These are phyloP conservation scores for Ranitomeya imitator DNA, from an alignment of 2,113 vertebrate genomes.

Conservation along the genomic window DNA sequence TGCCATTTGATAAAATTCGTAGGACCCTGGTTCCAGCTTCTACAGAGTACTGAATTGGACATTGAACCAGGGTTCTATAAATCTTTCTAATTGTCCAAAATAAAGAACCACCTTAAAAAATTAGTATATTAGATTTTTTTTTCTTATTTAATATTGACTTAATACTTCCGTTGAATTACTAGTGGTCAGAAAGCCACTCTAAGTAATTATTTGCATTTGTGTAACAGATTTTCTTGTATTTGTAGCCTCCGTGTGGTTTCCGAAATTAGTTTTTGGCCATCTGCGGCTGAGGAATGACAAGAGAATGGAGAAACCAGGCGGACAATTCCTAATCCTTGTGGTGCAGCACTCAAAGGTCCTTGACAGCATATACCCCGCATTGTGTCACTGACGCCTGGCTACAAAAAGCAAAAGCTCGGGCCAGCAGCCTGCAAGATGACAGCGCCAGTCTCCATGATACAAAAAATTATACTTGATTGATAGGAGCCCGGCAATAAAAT, in stretches of 20 bases:
- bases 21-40: no score
- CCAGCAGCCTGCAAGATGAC: conserved; percentile 62
- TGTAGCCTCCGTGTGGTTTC: neutral
- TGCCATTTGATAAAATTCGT: no score
- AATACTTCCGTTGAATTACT: no score
- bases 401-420: conserved; percentile 55
- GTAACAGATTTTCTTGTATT: neutral
- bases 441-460: conserved; percentile 64
- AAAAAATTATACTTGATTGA: conserved; percentile 70
- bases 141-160: no score
- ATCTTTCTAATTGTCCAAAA: no score
- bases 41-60: no score
- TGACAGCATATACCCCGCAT: conserved; percentile 50
- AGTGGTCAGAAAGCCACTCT: neutral
- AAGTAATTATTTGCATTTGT: neutral
- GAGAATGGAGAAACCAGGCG: conserved; percentile 61
- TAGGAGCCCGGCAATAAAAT: conserved; percentile 70
- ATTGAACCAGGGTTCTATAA: no score
- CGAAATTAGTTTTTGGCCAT: conserved; percentile 45
- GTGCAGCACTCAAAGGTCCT: conserved; percentile 47
- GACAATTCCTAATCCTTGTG: conserved; percentile 48
- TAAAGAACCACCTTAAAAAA: no score
- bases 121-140: no score
- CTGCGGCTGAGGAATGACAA: conserved; percentile 66
- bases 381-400: conserved; percentile 57